A percentile compares a stretch with the other conserved stretches of the same genome.
Evolutionary conservation across 2,888 invertebrate species (phyloP).

Genomic region (Horisme vitalbata): DNA sequence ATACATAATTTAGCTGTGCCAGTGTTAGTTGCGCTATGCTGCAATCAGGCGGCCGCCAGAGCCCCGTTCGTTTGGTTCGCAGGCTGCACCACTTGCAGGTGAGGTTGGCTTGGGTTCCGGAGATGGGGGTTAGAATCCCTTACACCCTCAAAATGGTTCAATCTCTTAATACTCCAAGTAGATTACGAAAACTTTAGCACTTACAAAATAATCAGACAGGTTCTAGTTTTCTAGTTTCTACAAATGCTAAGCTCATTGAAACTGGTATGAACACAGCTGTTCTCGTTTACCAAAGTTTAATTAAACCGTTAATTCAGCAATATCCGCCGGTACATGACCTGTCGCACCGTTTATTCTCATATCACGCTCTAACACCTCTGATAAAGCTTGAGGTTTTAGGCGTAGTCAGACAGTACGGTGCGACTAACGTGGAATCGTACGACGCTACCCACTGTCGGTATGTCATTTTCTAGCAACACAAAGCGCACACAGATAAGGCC

Average conservation of each 20-base stretch:
- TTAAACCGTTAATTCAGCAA: constrained; percentile 29
- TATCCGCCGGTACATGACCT: constrained; percentile 24
- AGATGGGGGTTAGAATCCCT: no score
- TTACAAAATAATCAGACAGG: constrained; percentile 2
- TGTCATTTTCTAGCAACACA: no score
- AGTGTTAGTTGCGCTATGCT: no score
- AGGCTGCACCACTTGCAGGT: no score
- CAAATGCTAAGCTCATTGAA: constrained; percentile 23
- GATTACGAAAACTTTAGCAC: constrained; percentile 1
- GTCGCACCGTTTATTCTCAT: constrained; percentile 23
- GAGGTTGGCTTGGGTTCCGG: no score
- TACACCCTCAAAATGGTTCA: no score
- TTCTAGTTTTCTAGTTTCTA: constrained; percentile 15
- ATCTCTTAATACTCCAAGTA: no score
- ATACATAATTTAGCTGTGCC: no score
- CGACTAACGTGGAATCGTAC: background rate
- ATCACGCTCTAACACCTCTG: constrained; percentile 22
- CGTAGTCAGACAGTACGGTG: background rate
- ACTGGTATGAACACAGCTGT: constrained; percentile 14
- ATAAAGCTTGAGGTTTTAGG: constrained; percentile 13
- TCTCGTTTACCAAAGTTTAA: constrained; percentile 22
- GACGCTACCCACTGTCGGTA: no score
- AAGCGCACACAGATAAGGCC: no score
- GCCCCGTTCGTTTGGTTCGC: no score
- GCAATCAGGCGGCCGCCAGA: no score